Evolutionary conservation across 2,797 vertebrate genomes (phyloP), one percentile per base, ranked within the genome.

Genomic region (Syndactyla subalaris): DNA sequence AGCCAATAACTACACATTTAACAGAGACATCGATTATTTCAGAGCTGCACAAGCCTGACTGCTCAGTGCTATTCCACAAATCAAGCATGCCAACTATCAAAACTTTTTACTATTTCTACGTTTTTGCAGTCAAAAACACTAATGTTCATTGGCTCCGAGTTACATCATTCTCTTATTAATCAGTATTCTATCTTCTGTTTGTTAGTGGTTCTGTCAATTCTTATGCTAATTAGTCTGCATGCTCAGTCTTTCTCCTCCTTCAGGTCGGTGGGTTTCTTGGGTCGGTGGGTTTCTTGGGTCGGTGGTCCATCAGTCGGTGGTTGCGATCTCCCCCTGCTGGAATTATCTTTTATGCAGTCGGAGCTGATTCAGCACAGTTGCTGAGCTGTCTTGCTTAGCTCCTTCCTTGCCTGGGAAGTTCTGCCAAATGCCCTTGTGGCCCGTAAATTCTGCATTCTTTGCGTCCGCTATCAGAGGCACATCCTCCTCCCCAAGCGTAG

Each of bases 271-370:
- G 7, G 20, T 70, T 83, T 76, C 29, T 18, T 19, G 14, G 9
- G 23, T 39, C 24, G 0, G 0, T 62, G 21, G 29, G 20, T 70
- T 83, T 76, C 29, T 18, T 19, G 14, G 9, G 23, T 39, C 24
- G 0, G 0, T 62, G 21, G 29, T 16, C 21, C 29, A 16, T 43
- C 43, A 15, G 29, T 2, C 10, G 4, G 6, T 34, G 38, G 26
- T 12, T 14, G 19, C 3, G 6, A 46, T 17, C 18, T 45, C 17
- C 14, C 10, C 3, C 12, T 32, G 18, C 22, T 18, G n/a, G 26
- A 78, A 59, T 46, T n/a, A 43, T 34, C 27, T 82, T 46, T 52
- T 46, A 72, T 18, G 12, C n/a, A 38, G 4, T 0, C 5, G 2
- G 24, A 71, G 24, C 45, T 52, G 21, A 18, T 27, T 6, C 34